A percentile compares a stretch with the other conserved stretches of the same genome.
These are phyloP conservation scores for Acanthaster planci DNA, from an alignment of 35 echinoderm and acorn worm species.

Conservation along the genomic window DNA sequence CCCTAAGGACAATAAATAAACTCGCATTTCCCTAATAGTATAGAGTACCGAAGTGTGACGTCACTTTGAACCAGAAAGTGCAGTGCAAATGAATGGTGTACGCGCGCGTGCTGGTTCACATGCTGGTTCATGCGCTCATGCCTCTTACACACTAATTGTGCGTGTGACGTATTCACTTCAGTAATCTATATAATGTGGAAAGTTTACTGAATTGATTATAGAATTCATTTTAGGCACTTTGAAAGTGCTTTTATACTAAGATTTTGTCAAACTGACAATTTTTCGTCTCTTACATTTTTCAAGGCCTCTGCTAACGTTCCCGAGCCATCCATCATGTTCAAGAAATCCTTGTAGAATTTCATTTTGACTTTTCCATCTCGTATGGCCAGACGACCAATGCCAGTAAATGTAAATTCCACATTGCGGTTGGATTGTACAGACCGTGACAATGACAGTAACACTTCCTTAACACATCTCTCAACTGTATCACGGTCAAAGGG, in stretches of 20 bases:
- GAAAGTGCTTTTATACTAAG: not conserved
- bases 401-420: slow-evolving; percentile 87
- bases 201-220: not conserved
- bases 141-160: too few relatives aligned
- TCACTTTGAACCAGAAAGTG: too few relatives aligned
- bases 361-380: slow-evolving; percentile 97
- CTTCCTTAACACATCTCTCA: slow-evolving; percentile 90
- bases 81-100: too few relatives aligned
- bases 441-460: slow-evolving; percentile 74
- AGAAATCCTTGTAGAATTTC: slow-evolving; percentile 99
- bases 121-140: too few relatives aligned
- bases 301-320: slow-evolving; percentile 77
- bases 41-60: too few relatives aligned
- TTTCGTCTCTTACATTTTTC: slow-evolving; percentile 81
- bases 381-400: slow-evolving; percentile 84
- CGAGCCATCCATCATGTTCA: slow-evolving; percentile 97
- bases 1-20: not conserved
- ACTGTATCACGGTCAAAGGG: slow-evolving; percentile 94
- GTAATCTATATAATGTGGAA: not conserved
- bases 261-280: too few relatives aligned
- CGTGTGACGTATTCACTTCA: too few relatives aligned
- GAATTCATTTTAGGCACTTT: not conserved
- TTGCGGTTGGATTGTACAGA: slow-evolving; percentile 80
- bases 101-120: too few relatives aligned
- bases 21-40: too few relatives aligned